A percentile compares a stretch with the other conserved stretches of the same genome.
phyloP scores from a whole-genome alignment of 1,140 invertebrate genomes.

The Psilanteris sp. region DNA sequence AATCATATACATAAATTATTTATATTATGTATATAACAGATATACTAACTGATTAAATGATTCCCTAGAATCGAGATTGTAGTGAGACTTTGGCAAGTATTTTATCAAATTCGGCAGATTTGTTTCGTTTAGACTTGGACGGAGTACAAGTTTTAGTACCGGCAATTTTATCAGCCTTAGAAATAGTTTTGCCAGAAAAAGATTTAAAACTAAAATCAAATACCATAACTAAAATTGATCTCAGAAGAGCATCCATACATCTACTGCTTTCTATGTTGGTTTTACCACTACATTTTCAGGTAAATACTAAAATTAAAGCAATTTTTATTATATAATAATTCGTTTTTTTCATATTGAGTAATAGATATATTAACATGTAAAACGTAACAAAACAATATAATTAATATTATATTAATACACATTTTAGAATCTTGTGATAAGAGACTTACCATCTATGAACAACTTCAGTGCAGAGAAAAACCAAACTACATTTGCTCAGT shows the following conservation, averaged over 20 bases:
- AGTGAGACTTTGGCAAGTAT: slow-evolving; percentile 89
- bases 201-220: slow-evolving; percentile 84
- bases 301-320: slow-evolving; percentile 70
- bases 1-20: too few species aligned
- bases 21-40: too few species aligned
- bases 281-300: slow-evolving; percentile 94
- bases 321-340: too few species aligned
- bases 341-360: too few species aligned
- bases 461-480: slow-evolving; percentile 77
- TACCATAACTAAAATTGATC: slow-evolving; percentile 86
- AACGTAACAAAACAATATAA: background rate
- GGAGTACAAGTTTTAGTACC: slow-evolving; percentile 95
- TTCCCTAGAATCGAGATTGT: slow-evolving; percentile 80
- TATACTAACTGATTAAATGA: background rate
- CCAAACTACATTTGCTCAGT: slow-evolving; percentile 86
- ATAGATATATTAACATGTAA: background rate
- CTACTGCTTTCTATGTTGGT: slow-evolving; percentile 92
- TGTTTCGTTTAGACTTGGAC: slow-evolving; percentile 94
- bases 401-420: slow-evolving; percentile 10
- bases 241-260: slow-evolving; percentile 94
- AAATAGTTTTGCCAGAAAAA: slow-evolving; percentile 90
- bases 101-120: slow-evolving; percentile 88
- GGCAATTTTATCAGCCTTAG: slow-evolving; percentile 92
- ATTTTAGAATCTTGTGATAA: slow-evolving; percentile 85
- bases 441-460: slow-evolving; percentile 83